These are phyloP conservation scores for Euphonia xanthogaster DNA, from an alignment of 2,797 vertebrate species.

Conservation along the genomic window DNA sequence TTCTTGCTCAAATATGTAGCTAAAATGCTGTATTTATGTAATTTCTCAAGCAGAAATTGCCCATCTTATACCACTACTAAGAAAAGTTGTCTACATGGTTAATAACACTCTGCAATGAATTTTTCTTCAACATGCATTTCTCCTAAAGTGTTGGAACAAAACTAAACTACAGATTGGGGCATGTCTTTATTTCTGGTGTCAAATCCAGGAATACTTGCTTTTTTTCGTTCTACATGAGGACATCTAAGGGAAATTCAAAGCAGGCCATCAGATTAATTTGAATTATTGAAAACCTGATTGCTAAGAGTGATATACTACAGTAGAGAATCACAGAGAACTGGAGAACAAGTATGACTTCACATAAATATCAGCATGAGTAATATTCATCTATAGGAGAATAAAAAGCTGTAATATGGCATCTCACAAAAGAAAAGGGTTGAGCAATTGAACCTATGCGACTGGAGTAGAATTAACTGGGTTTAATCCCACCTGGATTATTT, in stretches of 20 bases:
- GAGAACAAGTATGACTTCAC: background rate
- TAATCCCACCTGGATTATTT: slow-evolving; percentile 35
- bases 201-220: background rate
- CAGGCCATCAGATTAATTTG: background rate
- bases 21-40: background rate
- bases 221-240: background rate
- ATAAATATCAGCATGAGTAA: background rate
- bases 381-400: background rate
- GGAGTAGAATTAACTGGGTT: background rate
- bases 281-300: background rate
- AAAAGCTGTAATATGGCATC: background rate
- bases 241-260: slow-evolving; percentile 9
- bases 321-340: background rate
- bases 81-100: background rate
- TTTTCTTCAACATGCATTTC: background rate
- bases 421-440: background rate
- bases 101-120: background rate
- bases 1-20: background rate
- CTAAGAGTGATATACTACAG: background rate
- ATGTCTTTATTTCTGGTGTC: background rate
- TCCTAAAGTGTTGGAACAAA: background rate
- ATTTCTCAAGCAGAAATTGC: background rate
- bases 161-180: background rate
- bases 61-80: background rate
- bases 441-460: background rate